Percentiles rank a stretch among this genome's conserved stretches.
phyloP scores from a whole-genome alignment of 1,140 invertebrate species.

The Oscheius sp. region DNA sequence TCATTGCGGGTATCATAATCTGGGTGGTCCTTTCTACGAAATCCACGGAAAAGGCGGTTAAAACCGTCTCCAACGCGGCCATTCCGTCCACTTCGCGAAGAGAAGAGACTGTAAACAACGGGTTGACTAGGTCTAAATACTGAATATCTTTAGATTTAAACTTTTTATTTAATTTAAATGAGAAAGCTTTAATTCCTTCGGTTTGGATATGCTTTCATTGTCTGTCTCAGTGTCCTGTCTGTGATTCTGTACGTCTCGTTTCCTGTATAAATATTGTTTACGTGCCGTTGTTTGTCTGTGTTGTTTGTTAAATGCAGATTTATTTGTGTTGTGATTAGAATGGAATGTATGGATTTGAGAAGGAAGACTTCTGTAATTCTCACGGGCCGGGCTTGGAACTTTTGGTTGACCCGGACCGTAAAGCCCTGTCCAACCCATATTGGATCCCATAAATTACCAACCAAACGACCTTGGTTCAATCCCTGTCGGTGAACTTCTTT shows the following conservation, averaged over 20 bases:
- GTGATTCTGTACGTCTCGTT: neutral
- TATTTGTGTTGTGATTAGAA: too few relatives aligned
- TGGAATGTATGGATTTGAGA: too few relatives aligned
- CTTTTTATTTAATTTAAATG: constrained; percentile 17
- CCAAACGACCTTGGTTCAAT: too few relatives aligned
- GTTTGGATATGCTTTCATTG: neutral
- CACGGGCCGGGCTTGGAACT: too few relatives aligned
- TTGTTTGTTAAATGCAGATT: too few relatives aligned
- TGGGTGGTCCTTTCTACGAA: constrained; percentile 48
- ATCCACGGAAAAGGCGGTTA: constrained; percentile 7
- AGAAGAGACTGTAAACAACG: neutral
- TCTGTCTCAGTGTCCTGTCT: neutral
- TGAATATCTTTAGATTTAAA: neutral
- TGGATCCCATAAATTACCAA: too few relatives aligned
- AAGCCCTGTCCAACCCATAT: too few relatives aligned
- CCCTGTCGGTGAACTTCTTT: too few relatives aligned
- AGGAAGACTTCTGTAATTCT: too few relatives aligned
- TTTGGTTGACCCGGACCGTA: too few relatives aligned
- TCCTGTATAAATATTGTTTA: neutral
- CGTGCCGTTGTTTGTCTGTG: too few relatives aligned
- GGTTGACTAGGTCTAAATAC: neutral
- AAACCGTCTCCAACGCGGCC: constrained; percentile 6
- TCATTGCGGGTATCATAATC: constrained; percentile 51
- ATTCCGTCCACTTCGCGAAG: neutral
- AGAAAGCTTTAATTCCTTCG: neutral